Percentiles rank a stretch among this genome's conserved stretches.
Evolutionary conservation across 1,140 invertebrate genomes (phyloP).

Genomic region (Caenorhabditis inopinata): DNA sequence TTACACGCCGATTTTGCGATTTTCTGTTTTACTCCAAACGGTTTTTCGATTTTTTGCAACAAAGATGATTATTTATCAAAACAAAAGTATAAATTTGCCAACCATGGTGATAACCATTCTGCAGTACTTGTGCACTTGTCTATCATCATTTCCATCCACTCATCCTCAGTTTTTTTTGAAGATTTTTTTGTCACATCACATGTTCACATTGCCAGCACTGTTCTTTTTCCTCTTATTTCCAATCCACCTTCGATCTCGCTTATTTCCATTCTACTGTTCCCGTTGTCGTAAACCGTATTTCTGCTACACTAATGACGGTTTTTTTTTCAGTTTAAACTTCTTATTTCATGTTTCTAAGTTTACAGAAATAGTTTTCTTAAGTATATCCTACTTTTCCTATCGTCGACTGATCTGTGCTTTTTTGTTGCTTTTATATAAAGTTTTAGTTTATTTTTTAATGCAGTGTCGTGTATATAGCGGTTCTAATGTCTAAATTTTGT

Average conservation of each 20-base stretch:
- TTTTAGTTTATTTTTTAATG: neutral
- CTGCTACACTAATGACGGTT: neutral
- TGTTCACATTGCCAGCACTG: neutral
- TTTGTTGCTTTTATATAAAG: neutral
- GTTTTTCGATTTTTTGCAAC: too few species aligned
- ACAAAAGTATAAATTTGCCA: too few species aligned
- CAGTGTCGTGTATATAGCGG: neutral
- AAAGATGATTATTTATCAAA: too few species aligned
- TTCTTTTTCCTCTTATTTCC: neutral
- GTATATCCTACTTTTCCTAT: neutral
- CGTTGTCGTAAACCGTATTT: neutral
- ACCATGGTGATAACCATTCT: too few species aligned
- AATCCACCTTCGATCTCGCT: neutral
- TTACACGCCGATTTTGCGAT: conserved; percentile 10
- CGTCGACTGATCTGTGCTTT: neutral
- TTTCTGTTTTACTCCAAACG: neutral
- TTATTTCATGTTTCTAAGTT: neutral
- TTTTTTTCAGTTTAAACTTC: neutral
- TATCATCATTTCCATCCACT: neutral
- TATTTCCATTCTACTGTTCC: neutral
- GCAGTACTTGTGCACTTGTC: neutral
- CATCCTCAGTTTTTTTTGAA: neutral
- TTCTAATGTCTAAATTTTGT: too few species aligned
- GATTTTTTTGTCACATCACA: conserved; percentile 10
- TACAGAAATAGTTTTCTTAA: neutral